Base-by-base conservation (phyloP, 2,888 invertebrate species). In the Drosophila subquinaria region DNA sequence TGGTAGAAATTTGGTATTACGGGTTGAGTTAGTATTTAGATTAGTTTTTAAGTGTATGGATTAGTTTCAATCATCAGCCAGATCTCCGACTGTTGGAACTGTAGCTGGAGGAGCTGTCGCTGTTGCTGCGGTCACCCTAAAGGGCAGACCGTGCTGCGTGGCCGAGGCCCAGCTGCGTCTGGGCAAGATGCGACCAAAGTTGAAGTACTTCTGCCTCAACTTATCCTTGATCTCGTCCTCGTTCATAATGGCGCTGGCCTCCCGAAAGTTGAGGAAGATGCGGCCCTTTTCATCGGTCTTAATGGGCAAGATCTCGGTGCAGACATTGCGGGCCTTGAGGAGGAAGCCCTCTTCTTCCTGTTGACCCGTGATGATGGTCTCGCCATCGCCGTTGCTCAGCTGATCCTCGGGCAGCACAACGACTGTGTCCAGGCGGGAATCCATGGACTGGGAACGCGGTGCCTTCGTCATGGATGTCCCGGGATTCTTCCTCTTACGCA, bases 401-500 rank as follows among this genome's bases (percentile, higher is more conserved):
- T 73, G 75, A 40, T 82, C 70, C 8, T 84, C 82, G 5, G 72
- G 66, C 15, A 76, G 23, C 0, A 63, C 63, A 0, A 64, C 71
- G 4, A 81, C 83, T 15, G 70, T 70, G 33, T 92, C 90, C 0
- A 92, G 68, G 0, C 92, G 82, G 0, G 93, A 91, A 67, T 93
- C 93, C 50, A 92, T 90, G 1, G 92, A 93, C 6, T 85, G 90
- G 1, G 95, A 94, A 76, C 95, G 94, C 2, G 90, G 93, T 61
- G 95, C 93, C 92, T 96, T 96, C 2, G 69, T 23, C 36, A 62
- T 66, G 61, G 73, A 67, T 27, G 27, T 6, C 2, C 71, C 71
- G 5, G 89, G 78, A 63, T 82, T 88, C 90, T 95, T 94, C 91
- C 95, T 95, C 70, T 95, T 95, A 15, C 92, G 88, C 70, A 93